Evolutionary conservation across 2,888 invertebrate genomes (phyloP).

Genomic region (Leistus spinibarbis): DNA sequence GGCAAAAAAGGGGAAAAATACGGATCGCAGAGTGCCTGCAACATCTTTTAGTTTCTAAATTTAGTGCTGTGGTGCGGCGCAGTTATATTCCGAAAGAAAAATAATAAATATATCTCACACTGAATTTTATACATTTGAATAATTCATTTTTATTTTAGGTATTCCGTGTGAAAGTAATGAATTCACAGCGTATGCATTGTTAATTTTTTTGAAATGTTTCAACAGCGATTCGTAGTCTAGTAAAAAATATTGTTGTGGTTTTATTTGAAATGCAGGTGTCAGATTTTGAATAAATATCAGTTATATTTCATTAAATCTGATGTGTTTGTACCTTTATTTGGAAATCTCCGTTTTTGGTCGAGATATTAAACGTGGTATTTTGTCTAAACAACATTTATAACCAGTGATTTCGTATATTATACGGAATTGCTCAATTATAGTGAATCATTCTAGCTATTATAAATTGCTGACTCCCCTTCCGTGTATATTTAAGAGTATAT

Average conservation of each 20-base stretch:
- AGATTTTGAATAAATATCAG: not conserved
- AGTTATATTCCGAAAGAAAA: not conserved
- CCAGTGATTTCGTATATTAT: too few relatives aligned
- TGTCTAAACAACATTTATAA: too few relatives aligned
- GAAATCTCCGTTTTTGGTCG: too few relatives aligned
- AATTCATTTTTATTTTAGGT: not conserved
- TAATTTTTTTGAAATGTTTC: not conserved
- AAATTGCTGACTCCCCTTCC: too few relatives aligned
- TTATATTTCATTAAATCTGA: not conserved
- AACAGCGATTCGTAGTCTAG: not conserved
- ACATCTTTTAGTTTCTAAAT: not conserved
- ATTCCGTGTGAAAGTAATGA: not conserved
- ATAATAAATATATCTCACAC: not conserved
- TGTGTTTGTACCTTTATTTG: too few relatives aligned
- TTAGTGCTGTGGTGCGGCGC: not conserved
- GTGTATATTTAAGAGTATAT: too few relatives aligned
- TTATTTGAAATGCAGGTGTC: not conserved
- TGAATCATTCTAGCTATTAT: too few relatives aligned
- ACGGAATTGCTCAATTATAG: too few relatives aligned
- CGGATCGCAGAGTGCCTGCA: not conserved
- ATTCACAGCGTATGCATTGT: not conserved
- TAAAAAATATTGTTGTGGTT: not conserved
- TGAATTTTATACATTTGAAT: not conserved
- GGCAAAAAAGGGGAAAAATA: not conserved
- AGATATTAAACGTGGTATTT: too few relatives aligned